Base-by-base conservation (phyloP, 2,797 vertebrate species). In the Semaprochilodus insignis region DNA sequence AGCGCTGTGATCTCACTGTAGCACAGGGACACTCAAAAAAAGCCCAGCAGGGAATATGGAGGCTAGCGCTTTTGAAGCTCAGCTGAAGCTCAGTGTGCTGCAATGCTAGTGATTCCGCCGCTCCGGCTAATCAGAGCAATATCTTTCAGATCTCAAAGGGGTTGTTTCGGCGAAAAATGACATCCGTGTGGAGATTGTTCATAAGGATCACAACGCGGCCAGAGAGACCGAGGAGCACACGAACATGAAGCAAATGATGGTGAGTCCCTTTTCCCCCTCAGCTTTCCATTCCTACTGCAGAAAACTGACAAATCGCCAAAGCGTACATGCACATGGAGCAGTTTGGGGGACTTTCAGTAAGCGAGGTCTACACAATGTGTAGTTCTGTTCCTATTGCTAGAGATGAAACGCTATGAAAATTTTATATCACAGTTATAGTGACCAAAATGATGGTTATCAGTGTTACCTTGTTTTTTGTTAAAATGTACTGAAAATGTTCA, bases 201-300 rank as follows among this genome's bases (percentile, higher is more conserved):
- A 99, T 93, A 99, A 99, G 90, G 98, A 99, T 88, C 97, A 98
- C 1, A 94, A 96, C 16, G 93, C 97, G 0, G 95, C 96, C 7
- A 91, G 97, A 57, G 97, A 99, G 78, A 92, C 94, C 0, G 97
- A 99, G 85, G 98, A 99, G 19, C 96, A 98, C 87, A 89, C 96
- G 3, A 95, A 96, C 86, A 97, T 99, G 94, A 98, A 99, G 93
- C 97, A 99, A 88, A 95, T 99, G 90, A 98, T 99, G 97, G 98
- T 99, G 91, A 98, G 97, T 80, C 60, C 34, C 48, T 23, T 6
- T 66, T 65, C 21, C 27, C 60, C 59, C 23, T 15, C n/a, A 27
- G 14, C 4, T 55, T 52, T 62, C 10, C 5, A 57, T 4, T 80
- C 78, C 40, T 80, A 40, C 55, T 34, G 55, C 3, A 55, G 59